Conservation (phyloP, 2,113 vertebrate genomes). For the Dendropsophus ebraccatus region DNA sequence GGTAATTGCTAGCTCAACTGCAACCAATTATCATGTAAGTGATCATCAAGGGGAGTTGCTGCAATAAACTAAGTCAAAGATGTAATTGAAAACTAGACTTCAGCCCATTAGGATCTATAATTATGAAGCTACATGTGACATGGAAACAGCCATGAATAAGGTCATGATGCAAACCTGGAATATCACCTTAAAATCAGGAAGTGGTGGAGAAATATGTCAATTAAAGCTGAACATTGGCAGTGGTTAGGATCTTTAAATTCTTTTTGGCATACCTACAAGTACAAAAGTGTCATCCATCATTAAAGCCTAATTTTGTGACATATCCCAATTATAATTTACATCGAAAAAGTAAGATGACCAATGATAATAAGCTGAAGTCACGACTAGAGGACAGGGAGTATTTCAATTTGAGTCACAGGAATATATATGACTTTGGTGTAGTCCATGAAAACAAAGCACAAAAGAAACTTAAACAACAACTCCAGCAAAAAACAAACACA, state of each 20-base stretch:
- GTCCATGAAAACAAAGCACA: not conserved
- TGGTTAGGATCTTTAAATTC: not conserved
- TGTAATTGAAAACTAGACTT: conserved; percentile 17
- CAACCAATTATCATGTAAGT: not conserved
- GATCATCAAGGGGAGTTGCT: conserved; percentile 22
- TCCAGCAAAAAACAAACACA: no score
- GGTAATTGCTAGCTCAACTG: not conserved
- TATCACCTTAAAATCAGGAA: not conserved
- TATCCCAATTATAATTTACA: not conserved
- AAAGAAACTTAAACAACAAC: no score
- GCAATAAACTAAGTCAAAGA: not conserved
- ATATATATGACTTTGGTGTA: no score
- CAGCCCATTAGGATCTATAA: conserved; percentile 21
- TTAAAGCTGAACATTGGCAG: not conserved
- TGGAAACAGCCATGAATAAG: not conserved
- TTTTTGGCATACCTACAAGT: not conserved
- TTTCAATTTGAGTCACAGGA: not conserved
- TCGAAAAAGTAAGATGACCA: not conserved
- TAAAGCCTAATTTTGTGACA: not conserved
- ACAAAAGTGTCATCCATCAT: not conserved
- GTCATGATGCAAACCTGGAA: not conserved
- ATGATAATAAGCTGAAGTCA: not conserved
- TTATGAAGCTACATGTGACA: not conserved
- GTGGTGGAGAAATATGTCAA: not conserved
- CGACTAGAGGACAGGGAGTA: not conserved